Evolutionary conservation across 2,888 invertebrate species (phyloP).

Genomic region (Hydrotaea diabolus): DNA sequence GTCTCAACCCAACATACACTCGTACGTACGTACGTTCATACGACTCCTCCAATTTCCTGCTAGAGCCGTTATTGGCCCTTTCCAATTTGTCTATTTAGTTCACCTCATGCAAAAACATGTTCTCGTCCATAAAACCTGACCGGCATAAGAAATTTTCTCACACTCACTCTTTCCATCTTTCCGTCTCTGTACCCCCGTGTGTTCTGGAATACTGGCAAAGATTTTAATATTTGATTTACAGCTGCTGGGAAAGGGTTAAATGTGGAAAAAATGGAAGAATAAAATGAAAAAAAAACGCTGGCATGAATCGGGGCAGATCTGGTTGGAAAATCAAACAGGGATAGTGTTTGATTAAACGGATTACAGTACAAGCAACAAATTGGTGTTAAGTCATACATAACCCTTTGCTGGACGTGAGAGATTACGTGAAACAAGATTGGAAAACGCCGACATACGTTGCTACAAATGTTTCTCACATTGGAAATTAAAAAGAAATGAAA

Average conservation of each 20-base stretch:
- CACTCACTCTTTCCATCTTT: background rate
- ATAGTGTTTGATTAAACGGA: conserved; percentile 65
- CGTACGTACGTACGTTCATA: too few species aligned
- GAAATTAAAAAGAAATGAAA: too few species aligned
- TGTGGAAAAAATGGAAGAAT: background rate
- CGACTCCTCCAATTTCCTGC: background rate
- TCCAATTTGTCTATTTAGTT: conserved; percentile 42
- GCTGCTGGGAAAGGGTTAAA: conserved; percentile 57
- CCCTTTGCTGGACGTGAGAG: conserved; percentile 51
- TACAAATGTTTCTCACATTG: too few species aligned
- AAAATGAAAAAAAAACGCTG: background rate
- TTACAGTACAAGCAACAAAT: conserved; percentile 65
- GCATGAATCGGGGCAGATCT: too few species aligned
- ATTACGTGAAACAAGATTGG: conserved; percentile 45
- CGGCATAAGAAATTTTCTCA: conserved; percentile 51
- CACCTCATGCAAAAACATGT: conserved; percentile 51
- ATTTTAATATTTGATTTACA: conserved; percentile 67
- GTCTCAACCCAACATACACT: too few species aligned
- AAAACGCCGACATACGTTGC: background rate
- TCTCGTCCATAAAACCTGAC: conserved; percentile 59
- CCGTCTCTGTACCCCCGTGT: background rate
- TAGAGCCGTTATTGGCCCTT: conserved; percentile 28
- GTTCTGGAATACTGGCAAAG: background rate
- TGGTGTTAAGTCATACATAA: conserved; percentile 61
- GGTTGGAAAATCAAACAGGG: conserved; percentile 57